Percentiles rank a stretch among this genome's conserved stretches.
Conservation (phyloP, 1,140 invertebrate species). For the Halyomorpha halys region DNA sequence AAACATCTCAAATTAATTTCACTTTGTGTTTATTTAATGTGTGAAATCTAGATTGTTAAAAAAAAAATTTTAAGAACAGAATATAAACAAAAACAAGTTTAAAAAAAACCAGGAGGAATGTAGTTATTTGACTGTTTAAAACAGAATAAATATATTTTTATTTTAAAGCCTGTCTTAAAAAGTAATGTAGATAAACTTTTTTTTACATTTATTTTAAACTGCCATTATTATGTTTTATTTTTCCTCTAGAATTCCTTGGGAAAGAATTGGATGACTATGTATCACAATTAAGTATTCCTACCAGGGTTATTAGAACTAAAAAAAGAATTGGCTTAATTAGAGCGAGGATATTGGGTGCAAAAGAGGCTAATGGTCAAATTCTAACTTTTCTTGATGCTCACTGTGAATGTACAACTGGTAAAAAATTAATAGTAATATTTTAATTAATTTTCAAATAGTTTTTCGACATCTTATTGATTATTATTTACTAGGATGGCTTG, state of each 20-base stretch:
- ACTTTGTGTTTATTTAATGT: too few species aligned
- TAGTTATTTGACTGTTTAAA: too few species aligned
- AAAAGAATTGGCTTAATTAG: constrained; percentile 72
- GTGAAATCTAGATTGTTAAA: too few species aligned
- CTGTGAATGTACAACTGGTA: constrained; percentile 77
- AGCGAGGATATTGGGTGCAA: constrained; percentile 74
- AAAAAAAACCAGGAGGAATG: too few species aligned
- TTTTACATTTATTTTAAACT: too few species aligned
- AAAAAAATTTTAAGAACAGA: too few species aligned
- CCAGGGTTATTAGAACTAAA: constrained; percentile 54
- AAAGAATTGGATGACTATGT: constrained; percentile 68
- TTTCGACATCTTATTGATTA: not conserved
- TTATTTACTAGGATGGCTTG: constrained; percentile 63
- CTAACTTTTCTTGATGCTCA: constrained; percentile 87
- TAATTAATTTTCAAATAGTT: not conserved
- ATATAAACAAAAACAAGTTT: too few species aligned
- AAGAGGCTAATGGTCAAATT: constrained; percentile 63
- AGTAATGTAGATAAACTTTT: too few species aligned
- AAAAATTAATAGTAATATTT: not conserved
- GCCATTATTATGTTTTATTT: not conserved
- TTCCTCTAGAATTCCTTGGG: constrained; percentile 57
- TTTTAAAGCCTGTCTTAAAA: too few species aligned
- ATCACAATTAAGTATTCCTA: constrained; percentile 50
- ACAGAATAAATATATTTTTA: too few species aligned
- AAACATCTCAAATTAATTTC: too few species aligned